phyloP scores from a whole-genome alignment of 2,888 invertebrate species.

The Conistra vaccinii region DNA sequence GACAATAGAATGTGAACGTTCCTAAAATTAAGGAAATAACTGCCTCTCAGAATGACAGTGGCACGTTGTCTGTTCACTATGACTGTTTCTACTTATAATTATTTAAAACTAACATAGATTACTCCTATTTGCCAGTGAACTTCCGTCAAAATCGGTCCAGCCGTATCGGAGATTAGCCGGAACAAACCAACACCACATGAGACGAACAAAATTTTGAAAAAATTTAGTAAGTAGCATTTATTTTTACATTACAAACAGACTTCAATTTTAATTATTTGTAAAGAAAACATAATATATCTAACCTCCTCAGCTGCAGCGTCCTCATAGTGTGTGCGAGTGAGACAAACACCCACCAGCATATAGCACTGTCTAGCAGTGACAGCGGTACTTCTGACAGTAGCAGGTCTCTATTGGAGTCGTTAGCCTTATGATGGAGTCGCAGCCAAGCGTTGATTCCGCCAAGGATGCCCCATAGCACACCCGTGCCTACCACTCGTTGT shows the following conservation, averaged over 20 bases:
- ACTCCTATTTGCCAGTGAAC: too few relatives aligned
- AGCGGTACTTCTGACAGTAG: slow-evolving; percentile 96
- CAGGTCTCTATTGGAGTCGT: slow-evolving; percentile 81
- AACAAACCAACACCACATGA: too few relatives aligned
- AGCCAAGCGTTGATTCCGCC: slow-evolving; percentile 97
- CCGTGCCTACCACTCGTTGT: slow-evolving; percentile 96
- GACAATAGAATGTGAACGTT: too few relatives aligned
- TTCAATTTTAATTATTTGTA: too few relatives aligned
- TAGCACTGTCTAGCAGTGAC: slow-evolving; percentile 95
- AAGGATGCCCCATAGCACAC: slow-evolving; percentile 95
- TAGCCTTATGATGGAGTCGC: slow-evolving; percentile 90
- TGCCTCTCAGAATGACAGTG: too few relatives aligned
- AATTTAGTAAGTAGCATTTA: neutral
- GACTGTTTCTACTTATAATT: too few relatives aligned
- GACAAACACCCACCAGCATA: slow-evolving; percentile 98
- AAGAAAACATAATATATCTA: slow-evolving; percentile 40
- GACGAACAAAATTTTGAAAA: too few relatives aligned
- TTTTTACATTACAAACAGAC: neutral
- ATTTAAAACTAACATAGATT: too few relatives aligned
- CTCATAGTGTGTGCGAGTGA: slow-evolving; percentile 97
- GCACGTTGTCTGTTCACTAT: too few relatives aligned
- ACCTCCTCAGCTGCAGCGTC: slow-evolving; percentile 95
- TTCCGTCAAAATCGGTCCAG: too few relatives aligned
- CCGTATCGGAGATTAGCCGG: too few relatives aligned
- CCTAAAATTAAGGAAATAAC: too few relatives aligned